Evolutionary conservation across 2,888 invertebrate species (phyloP), one percentile per base, ranked within the genome.

Genomic region (Sialis lutaria): DNA sequence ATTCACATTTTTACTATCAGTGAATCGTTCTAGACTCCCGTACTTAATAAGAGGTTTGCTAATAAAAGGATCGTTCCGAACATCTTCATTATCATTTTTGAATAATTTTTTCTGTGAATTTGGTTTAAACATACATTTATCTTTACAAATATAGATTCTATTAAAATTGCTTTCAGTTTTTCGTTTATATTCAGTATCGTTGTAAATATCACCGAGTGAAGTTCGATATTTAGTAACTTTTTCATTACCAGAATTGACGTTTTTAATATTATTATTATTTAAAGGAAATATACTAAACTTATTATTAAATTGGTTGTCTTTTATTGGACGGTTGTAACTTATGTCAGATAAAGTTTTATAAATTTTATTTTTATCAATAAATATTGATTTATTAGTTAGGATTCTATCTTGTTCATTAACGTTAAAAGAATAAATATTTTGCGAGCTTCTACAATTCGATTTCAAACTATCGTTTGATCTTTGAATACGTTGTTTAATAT

Each of bases 11-110:
- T 47, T 47, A 34, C 7, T 42, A 47, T 48, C 54, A 10, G 56
- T 61, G 33, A 62, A 54, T 47, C 64, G 60, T 40, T 68, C 69
- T 44, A 65, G 54, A 54, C 64, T 67, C 49, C 63, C 64, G 53
- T 60, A 64, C 49, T 62, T 58, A 39, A 74, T 69, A 48, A 64
- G 64, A 51, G 67, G 68, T 56, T 58, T 60, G 52, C 60, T 60
- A 10, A 47, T 10, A 47, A 47, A 47, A 13, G 41, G 13, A 10
- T 47, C 42, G 10, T 31, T 31, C 22, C 10, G 4, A 37, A 37
- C n/a, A 37, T 7, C 7, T 10, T 22, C 22, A 22, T 22, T 22
- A 22, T 22, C 22, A 22, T 22, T 22, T 2, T 22, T 22, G 22
- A 22, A 22, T 22, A 22, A 2, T 4, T 4, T 22, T 22, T 22